phyloP scores from a whole-genome alignment of 2,888 invertebrate genomes.

The Drosophila quinaria region DNA sequence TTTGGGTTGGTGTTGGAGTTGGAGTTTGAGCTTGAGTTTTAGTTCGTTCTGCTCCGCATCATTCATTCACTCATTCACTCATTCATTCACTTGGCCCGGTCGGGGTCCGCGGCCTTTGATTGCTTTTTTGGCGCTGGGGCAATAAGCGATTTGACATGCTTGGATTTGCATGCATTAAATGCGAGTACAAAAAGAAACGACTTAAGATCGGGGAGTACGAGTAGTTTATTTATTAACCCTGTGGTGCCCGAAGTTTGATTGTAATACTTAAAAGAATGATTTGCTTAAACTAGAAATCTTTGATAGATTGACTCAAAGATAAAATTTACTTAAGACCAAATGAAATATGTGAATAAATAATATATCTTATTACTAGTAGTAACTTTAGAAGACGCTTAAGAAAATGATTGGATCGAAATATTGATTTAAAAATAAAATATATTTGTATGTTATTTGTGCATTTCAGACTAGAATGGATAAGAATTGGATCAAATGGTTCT shows the following conservation, averaged over 20 bases:
- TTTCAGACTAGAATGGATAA: no score
- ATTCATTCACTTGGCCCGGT: conserved; percentile 43
- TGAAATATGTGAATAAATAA: no score
- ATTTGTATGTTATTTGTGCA: no score
- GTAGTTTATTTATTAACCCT: neutral
- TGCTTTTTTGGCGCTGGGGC: conserved; percentile 59
- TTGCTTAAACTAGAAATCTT: no score
- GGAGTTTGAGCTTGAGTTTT: conserved; percentile 15
- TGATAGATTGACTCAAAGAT: no score
- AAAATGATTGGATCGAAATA: no score
- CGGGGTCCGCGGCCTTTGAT: conserved; percentile 64
- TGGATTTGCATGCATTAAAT: conserved; percentile 55
- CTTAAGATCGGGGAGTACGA: conserved; percentile 5
- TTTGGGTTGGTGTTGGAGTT: neutral
- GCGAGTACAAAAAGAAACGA: conserved; percentile 19
- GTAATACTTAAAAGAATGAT: no score
- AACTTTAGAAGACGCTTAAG: no score
- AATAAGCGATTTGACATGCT: conserved; percentile 58
- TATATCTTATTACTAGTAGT: no score
- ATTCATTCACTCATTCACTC: conserved; percentile 45
- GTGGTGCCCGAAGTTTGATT: neutral
- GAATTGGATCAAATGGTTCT: no score
- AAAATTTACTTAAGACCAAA: no score
- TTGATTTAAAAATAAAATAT: no score
- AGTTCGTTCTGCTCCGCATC: conserved; percentile 61